Base-by-base conservation (phyloP, 1,140 invertebrate species). In the Pachypeltis micranthus region DNA sequence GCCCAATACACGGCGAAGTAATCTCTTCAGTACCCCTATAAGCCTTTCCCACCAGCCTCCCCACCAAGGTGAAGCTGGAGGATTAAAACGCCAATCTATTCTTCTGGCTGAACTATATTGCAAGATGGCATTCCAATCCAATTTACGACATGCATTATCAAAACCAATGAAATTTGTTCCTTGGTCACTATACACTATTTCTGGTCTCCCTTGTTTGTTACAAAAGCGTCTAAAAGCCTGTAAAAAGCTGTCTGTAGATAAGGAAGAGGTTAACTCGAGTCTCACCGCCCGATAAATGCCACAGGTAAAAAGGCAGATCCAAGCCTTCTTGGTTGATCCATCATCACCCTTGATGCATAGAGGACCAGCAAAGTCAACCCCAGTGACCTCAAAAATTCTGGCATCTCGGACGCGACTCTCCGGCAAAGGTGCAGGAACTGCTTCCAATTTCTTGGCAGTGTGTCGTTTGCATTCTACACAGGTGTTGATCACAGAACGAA, bases 1-100 rank as follows among this genome's bases (percentile, higher is more conserved):
- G 56, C 71, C 72, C 1, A 75, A 56, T 56, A 66, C 67, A 55
- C 67, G 64, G 3, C 68, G 58, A 28, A 74, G 64, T 26, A 70
- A 55, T 25, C 63, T 54, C 63, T 77, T 76, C 4, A 72, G 47
- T 4, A 76, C 25, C 0, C 71, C 57, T 10, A 78, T 68, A 14
- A 79, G 26, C 4, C 76, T 54, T 62, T 79, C 69, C 67, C 70
- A 73, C 26, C 62, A 72, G 10, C 76, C 76, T 24, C 75, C 74
- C 70, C 72, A 74, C 74, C 75, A 78, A 19, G 75, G 67, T 2
- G 74, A 69, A 24, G 65, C 64, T 10, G 70, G 70, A n/a, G 72
- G 69, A 62, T 69, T 74, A 62, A 74, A 75, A 29, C 64, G 63
- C 75, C 75, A 77, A 12, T 63, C 21, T n/a, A 74, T 72, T 47